phyloP scores from a whole-genome alignment of 2,113 vertebrate genomes.

The Hiodon tergisus region DNA sequence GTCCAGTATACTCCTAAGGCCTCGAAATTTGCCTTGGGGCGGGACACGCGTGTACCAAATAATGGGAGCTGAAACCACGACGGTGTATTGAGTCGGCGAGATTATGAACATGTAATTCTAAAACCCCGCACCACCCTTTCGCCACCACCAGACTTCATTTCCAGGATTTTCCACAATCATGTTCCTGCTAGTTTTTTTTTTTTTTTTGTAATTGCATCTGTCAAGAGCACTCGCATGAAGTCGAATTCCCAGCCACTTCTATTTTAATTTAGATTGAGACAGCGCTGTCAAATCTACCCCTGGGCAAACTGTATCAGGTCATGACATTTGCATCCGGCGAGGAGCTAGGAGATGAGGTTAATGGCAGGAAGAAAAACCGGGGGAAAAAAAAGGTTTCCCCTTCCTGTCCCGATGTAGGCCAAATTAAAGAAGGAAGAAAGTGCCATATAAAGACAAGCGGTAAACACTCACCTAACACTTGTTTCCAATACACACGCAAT shows the following conservation, averaged over 20 bases:
- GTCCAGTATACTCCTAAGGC: conserved; percentile 57
- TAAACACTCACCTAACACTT: conserved; percentile 77
- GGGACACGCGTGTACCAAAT: conserved; percentile 67
- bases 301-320: conserved; percentile 69
- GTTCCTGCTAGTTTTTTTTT: conserved; percentile 52
- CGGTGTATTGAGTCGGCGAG: conserved; percentile 65
- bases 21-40: conserved; percentile 53
- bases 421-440: conserved; percentile 81
- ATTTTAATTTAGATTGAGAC: conserved; percentile 74
- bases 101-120: conserved; percentile 69
- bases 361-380: conserved; percentile 62
- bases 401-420: conserved; percentile 51
- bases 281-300: conserved; percentile 54
- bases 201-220: conserved; percentile 73
- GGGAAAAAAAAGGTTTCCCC: conserved; percentile 61
- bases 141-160: conserved; percentile 65
- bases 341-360: conserved; percentile 68
- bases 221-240: conserved; percentile 68
- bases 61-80: conserved; percentile 70
- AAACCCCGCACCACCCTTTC: conserved; percentile 60
- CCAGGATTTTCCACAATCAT: conserved; percentile 69
- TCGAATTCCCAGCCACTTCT: conserved; percentile 58
- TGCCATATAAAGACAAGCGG: conserved; percentile 89
- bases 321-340: conserved; percentile 72
- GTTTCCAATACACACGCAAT: conserved; percentile 72